Conservation (phyloP, 1,140 invertebrate species). For the Ptiloglossa arizonensis region DNA sequence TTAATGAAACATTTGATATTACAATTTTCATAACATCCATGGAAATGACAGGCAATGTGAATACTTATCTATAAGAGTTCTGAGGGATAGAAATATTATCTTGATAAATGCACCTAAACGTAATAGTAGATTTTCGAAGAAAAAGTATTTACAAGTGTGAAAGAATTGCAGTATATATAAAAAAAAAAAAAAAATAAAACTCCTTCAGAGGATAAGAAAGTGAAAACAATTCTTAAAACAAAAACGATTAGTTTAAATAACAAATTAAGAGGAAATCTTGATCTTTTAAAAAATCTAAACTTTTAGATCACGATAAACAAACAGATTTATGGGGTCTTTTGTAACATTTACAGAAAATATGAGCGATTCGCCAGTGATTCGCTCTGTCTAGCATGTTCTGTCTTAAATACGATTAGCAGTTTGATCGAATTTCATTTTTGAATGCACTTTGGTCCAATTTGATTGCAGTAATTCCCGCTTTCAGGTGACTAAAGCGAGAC, state of each 20-base stretch:
- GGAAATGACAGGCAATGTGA: neutral
- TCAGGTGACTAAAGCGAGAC: too few relatives aligned
- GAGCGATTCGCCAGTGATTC: too few relatives aligned
- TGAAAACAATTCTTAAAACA: constrained; percentile 18
- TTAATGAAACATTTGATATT: neutral
- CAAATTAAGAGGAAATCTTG: too few relatives aligned
- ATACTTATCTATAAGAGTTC: constrained; percentile 14
- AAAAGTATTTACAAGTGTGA: neutral
- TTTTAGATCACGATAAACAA: too few relatives aligned
- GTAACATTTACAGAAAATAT: too few relatives aligned
- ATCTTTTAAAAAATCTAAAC: too few relatives aligned
- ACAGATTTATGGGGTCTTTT: too few relatives aligned
- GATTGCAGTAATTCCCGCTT: too few relatives aligned
- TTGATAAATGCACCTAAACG: constrained; percentile 6
- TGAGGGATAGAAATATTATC: constrained; percentile 57
- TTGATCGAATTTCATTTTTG: too few relatives aligned
- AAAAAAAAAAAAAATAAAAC: constrained; percentile 41
- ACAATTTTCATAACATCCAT: neutral
- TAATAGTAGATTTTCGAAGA: constrained; percentile 15
- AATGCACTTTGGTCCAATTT: too few relatives aligned
- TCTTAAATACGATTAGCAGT: constrained; percentile 7
- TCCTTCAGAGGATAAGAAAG: constrained; percentile 24
- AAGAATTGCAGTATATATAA: constrained; percentile 14
- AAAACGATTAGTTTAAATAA: too few relatives aligned
- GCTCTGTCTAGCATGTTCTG: too few relatives aligned